Base-by-base conservation (phyloP, 53 echinoderm and acorn worm species). In the Echinometra lucunter region DNA sequence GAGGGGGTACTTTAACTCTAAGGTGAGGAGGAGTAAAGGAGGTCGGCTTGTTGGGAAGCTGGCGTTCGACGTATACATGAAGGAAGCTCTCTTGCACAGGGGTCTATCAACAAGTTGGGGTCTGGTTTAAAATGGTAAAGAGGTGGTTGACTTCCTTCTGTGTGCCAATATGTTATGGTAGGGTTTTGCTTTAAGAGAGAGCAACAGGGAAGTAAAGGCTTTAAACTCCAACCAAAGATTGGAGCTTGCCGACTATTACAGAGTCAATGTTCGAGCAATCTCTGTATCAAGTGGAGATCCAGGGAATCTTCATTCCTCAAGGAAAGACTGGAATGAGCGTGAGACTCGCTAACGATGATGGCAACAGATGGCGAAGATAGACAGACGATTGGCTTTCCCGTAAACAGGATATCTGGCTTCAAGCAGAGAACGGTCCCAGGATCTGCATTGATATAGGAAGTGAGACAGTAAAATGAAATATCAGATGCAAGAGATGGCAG, bases 61-160 rank as follows among this genome's bases (percentile, higher is more conserved):
- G 60, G 85, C 94, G 66, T 94, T 94, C 58, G 94, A 94, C 94
- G 82, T 94, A 94, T 94, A 94, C 94, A 94, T 94, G 94, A 94
- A 94, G 38, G 85, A 94, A 35, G 66, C 94, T 63, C 37, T 32
- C 44, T 30, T 45, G 47, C 19, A 28, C 67, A 66, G 6, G 69
- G 53, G 70, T 40, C 40, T 45, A 69, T 63, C 30, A 90, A 90
- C 35, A 91, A 91, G 27, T 89, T 3, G 40, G 89, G 57, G 89
- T 89, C 6, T 85, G 12, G 85, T 47, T 85, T 47, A 47, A 45
- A 49, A n/a, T 47, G 53, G 27, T 85, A 28, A 27, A 49, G 85
- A 85, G 85, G 85, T 74, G 85, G 9, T 53, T 49, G 49, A 13
- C 10, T n/a, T 8, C 30, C 11, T 28, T 37, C 15, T 1, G 15